A percentile compares a stretch with the other conserved stretches of the same genome.
Evolutionary conservation across 1,140 invertebrate species (phyloP).

Genomic region (Physella acuta): DNA sequence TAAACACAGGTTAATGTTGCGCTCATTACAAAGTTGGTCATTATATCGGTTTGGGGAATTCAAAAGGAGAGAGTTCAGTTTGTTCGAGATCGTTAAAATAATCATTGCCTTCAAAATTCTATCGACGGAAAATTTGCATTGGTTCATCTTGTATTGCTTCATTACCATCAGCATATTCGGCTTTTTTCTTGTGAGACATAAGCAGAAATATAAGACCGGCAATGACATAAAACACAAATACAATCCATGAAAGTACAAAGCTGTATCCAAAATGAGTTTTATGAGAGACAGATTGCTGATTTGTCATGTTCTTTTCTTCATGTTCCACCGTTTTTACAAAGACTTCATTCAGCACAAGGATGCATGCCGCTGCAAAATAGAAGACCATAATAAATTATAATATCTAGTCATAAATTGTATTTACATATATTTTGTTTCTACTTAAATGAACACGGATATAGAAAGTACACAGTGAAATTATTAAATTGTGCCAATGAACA

Average conservation of each 20-base stretch:
- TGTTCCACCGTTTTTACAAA: constrained; percentile 73
- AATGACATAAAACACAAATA: constrained; percentile 72
- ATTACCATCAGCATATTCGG: constrained; percentile 69
- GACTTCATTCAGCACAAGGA: constrained; percentile 80
- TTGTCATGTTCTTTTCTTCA: constrained; percentile 69
- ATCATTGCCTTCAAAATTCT: no score
- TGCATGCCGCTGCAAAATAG: constrained; percentile 67
- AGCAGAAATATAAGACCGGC: constrained; percentile 75
- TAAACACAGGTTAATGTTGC: no score
- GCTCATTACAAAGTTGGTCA: no score
- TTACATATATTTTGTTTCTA: no score
- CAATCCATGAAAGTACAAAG: constrained; percentile 77
- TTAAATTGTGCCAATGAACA: no score
- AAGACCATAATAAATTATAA: no score
- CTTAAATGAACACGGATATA: no score
- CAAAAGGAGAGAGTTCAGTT: no score
- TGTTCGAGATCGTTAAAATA: no score
- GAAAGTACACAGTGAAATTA: no score
- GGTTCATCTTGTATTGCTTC: constrained; percentile 81
- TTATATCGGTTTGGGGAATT: no score
- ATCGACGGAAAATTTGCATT: constrained; percentile 56
- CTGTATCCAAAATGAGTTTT: constrained; percentile 71
- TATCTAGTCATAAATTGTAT: no score
- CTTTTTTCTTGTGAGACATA: constrained; percentile 74
- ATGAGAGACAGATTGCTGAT: constrained; percentile 70